Base-by-base conservation (phyloP, 2,113 vertebrate species). In the Sigmodon hispidus region DNA sequence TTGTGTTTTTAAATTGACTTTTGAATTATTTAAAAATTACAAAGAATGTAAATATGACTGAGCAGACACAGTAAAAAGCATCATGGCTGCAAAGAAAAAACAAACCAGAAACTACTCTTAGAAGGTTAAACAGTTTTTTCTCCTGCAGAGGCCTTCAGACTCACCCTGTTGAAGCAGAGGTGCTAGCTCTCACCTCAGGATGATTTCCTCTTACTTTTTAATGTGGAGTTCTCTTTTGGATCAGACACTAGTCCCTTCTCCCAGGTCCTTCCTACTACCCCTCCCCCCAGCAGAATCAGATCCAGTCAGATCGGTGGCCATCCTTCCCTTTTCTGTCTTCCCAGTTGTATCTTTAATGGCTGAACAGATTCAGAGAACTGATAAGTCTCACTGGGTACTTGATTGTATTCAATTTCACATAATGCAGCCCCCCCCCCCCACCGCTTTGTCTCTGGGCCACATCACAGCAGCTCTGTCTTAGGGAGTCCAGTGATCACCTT, bases 21-120 rank as follows among this genome's bases (percentile, higher is more conserved):
- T 52, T 67, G 59, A 22, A 67, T 86, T 67, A 50, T 87, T 91
- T 92, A 94, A 94, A 94, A 75, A 87, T 52, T n/a, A 90, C 59
- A 63, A 89, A 8, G 67, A 86, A 29, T 29, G 50, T 89, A 83
- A 93, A 57, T 55, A 65, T 61, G 52, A 65, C 48, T 59, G 36
- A 89, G 5, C 31, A 85, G 24, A 52, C 31, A 48, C 26, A 10
- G 24, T 40, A 57, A 57, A 69, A 73, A 93, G 12, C 16, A 48
- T 29, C 77, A 26, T 57, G 67, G 29, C 77, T 80, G 15, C 36
- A 19, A 50, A 79, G 67, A 57, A 88, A 75, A 84, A 52, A 73
- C 70, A 57, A 76, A 80, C 67, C 52, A 5, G 69, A 13, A 45
- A 80, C 59, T 93, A 70, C 31, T 40, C 63, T 80, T 76, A 84